These are phyloP conservation scores for Cremastobaeus sp. DNA, from an alignment of 2,888 invertebrate genomes.

Conservation along the genomic window DNA sequence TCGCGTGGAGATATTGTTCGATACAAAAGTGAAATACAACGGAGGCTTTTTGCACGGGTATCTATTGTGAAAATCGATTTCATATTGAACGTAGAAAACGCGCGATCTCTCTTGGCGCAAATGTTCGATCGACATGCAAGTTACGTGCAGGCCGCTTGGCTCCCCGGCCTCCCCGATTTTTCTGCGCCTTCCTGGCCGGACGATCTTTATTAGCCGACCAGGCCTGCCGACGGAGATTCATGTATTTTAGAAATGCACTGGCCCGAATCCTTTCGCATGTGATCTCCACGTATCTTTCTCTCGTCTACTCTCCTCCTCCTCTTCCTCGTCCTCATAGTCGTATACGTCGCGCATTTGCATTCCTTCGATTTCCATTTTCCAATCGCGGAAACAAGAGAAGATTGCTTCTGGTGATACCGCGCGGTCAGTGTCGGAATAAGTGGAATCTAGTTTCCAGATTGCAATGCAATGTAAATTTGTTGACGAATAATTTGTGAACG, in stretches of 20 bases:
- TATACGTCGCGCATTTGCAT: conserved; percentile 25
- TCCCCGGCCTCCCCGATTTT: background rate
- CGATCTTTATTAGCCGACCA: conserved; percentile 37
- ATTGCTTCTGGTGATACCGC: conserved; percentile 27
- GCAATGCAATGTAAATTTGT: conserved; percentile 3
- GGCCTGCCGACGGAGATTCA: conserved; percentile 32
- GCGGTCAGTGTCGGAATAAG: conserved; percentile 2
- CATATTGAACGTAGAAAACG: conserved; percentile 47
- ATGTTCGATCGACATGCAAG: conserved; percentile 51
- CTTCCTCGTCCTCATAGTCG: too few relatives aligned
- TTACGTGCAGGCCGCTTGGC: background rate
- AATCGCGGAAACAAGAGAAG: conserved; percentile 34
- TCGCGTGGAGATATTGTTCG: conserved; percentile 35
- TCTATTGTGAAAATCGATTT: conserved; percentile 58
- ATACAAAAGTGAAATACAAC: conserved; percentile 43
- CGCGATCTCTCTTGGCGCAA: conserved; percentile 44
- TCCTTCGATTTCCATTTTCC: conserved; percentile 48
- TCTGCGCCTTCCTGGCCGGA: conserved; percentile 16
- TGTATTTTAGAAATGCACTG: conserved; percentile 48
- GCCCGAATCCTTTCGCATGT: conserved; percentile 42
- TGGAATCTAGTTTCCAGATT: conserved; percentile 17
- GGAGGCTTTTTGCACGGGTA: conserved; percentile 27
- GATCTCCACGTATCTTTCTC: conserved; percentile 2
- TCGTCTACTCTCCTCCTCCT: background rate
- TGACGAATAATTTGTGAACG: conserved; percentile 20